phyloP scores from a whole-genome alignment of 1,140 invertebrate genomes.

The Drosophila willistoni region DNA sequence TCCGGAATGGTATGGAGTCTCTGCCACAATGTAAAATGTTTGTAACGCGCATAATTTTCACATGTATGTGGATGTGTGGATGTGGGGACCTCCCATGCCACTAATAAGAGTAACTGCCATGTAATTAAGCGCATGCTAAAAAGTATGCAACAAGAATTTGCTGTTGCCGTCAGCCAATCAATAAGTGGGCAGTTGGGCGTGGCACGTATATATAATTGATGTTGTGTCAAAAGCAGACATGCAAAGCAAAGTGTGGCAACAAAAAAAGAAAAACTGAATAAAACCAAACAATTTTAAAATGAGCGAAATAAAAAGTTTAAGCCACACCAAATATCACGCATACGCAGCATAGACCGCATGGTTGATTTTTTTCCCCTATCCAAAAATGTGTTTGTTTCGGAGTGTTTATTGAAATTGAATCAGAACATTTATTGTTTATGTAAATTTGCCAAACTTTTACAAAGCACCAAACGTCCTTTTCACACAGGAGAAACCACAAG shows the following conservation, averaged over 20 bases:
- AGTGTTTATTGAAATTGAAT: slow-evolving; percentile 3
- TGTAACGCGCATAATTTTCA: slow-evolving; percentile 68
- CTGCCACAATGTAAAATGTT: slow-evolving; percentile 51
- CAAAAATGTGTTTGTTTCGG: background rate
- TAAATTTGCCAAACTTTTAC: background rate
- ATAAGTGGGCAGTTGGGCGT: slow-evolving; percentile 61
- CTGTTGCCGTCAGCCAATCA: slow-evolving; percentile 59
- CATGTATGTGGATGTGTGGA: slow-evolving; percentile 18
- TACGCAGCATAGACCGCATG: slow-evolving; percentile 36
- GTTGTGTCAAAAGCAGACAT: slow-evolving; percentile 64
- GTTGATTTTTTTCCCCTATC: background rate
- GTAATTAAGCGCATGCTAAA: slow-evolving; percentile 79
- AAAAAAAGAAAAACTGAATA: slow-evolving; percentile 40
- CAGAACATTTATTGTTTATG: background rate
- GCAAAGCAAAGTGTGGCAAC: slow-evolving; percentile 37
- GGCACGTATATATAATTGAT: slow-evolving; percentile 59
- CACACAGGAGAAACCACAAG: too few relatives aligned
- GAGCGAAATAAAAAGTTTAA: slow-evolving; percentile 27
- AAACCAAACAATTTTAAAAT: slow-evolving; percentile 26
- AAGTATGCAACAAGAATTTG: slow-evolving; percentile 72
- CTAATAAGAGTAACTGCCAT: slow-evolving; percentile 53
- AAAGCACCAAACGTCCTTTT: too few relatives aligned
- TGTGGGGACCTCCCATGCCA: background rate
- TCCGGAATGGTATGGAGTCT: background rate
- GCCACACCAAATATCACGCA: slow-evolving; percentile 63